Base-by-base conservation (phyloP, 2,797 vertebrate species). In the Myiotriccus ornatus region DNA sequence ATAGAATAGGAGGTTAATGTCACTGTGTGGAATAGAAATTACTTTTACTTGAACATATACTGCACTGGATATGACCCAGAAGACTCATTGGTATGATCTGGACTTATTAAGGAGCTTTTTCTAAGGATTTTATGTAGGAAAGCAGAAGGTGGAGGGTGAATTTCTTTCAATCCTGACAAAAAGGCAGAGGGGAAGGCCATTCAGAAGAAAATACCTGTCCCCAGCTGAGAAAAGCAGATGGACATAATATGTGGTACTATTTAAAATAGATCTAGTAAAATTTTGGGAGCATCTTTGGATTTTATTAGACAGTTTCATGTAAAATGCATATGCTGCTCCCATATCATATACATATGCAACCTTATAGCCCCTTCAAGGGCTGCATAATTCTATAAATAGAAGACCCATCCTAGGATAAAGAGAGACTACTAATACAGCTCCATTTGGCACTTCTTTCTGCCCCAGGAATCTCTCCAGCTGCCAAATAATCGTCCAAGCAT, bases 391-490 rank as follows among this genome's bases (percentile, higher is more conserved):
- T 92, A 94, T 91, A 96, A 91, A 90, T 94, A 85, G 90, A 74
- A 95, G 60, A 71, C 56, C 43, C 37, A 84, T 84, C 34, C 37
- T 64, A 52, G 80, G 67, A 86, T 94, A 85, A 83, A 92, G 82
- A 67, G 75, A 94, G 90, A 86, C 86, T 95, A 88, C 39, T 80
- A 80, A 77, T 83, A 87, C 0, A 12, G 47, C 77, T 95, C 82
- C 89, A 85, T 93, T 93, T 91, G 88, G 81, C 46, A 67, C 67
- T 90, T 92, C 43, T 86, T 25, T 81, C 78, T 93, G 81, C 71
- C 70, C 75, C 50, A 73, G 89, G 83, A 95, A 95, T 95, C 87
- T 97, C 43, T 57, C 50, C 92, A 94, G 87, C 87, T 93, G 84
- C 89, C 81, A 71, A 69, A 17, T 67, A 84, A n/a, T 50, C 56